phyloP scores from a whole-genome alignment of 1,140 invertebrate genomes.

The Sycobia sp. region DNA sequence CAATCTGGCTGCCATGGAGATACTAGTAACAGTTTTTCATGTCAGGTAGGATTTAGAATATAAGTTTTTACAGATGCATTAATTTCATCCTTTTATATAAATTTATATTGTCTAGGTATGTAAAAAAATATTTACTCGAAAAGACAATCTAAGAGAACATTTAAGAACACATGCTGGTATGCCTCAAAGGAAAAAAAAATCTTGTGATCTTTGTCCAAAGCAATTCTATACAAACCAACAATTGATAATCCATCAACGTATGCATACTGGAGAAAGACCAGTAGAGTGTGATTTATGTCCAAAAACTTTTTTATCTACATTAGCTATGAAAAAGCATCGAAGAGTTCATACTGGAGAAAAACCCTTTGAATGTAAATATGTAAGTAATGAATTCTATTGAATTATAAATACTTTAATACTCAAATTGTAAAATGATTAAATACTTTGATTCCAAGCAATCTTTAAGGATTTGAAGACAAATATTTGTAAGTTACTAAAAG shows the following conservation, averaged over 20 bases:
- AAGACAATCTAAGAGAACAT: conserved; percentile 79
- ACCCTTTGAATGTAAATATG: conserved; percentile 72
- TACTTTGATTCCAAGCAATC: conserved; percentile 47
- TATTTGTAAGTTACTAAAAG: conserved; percentile 28
- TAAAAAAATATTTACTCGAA: conserved; percentile 72
- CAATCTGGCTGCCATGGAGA: conserved; percentile 75
- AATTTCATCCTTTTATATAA: conserved; percentile 40
- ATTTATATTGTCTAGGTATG: conserved; percentile 67
- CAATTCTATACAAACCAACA: conserved; percentile 73
- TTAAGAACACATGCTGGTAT: conserved; percentile 73
- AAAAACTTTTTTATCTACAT: conserved; percentile 71
- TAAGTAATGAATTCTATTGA: conserved; percentile 50
- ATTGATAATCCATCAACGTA: conserved; percentile 71
- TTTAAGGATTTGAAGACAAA: conserved; percentile 35
- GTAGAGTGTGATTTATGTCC: conserved; percentile 71
- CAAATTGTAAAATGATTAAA: conserved; percentile 14
- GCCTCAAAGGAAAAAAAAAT: conserved; percentile 69
- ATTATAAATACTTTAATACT: conserved; percentile 7
- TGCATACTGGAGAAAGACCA: conserved; percentile 74
- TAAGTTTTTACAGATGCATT: conserved; percentile 29
- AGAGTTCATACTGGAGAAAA: conserved; percentile 82
- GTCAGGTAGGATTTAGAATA: conserved; percentile 61
- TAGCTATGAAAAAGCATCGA: conserved; percentile 78
- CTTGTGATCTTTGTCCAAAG: conserved; percentile 72
- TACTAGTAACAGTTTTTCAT: conserved; percentile 64